Conservation (phyloP, 2,888 invertebrate genomes). For the Incurvaria masculella region DNA sequence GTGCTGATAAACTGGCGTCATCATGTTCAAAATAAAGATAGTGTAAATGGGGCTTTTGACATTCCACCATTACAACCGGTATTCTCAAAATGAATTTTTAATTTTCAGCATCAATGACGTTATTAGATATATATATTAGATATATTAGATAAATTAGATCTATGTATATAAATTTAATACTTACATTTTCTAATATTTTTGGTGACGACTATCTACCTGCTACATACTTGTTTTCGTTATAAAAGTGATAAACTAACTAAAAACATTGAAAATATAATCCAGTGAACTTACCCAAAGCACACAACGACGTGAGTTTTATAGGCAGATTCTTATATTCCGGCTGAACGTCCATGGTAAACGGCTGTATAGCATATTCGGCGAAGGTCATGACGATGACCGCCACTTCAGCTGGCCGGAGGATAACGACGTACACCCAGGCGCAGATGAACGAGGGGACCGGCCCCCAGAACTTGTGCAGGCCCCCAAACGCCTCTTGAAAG, state of each 20-base stretch:
- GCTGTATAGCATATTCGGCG: conserved; percentile 70
- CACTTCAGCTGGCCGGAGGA: conserved; percentile 73
- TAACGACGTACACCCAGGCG: conserved; percentile 73
- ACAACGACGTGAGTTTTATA: conserved; percentile 61
- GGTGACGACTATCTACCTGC: neutral
- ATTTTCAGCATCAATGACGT: no score
- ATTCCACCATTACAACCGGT: no score
- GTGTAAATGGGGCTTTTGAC: no score
- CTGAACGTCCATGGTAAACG: conserved; percentile 49
- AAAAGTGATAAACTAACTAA: no score
- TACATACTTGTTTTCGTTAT: no score
- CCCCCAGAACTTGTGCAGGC: conserved; percentile 66
- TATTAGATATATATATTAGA: no score
- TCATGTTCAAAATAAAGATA: no score
- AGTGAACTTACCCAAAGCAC: conserved; percentile 59
- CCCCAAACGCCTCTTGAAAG: conserved; percentile 69
- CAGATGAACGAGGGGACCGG: conserved; percentile 71
- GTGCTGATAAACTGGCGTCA: no score
- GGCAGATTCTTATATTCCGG: conserved; percentile 40
- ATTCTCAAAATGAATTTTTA: no score
- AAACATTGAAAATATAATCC: neutral
- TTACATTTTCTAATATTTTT: neutral
- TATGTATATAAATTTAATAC: neutral
- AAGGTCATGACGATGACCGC: conserved; percentile 75
- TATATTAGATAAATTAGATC: conserved; percentile 1